Evolutionary conservation across 2,113 vertebrate genomes (phyloP).

Genomic region (Ardeotis arabs): DNA sequence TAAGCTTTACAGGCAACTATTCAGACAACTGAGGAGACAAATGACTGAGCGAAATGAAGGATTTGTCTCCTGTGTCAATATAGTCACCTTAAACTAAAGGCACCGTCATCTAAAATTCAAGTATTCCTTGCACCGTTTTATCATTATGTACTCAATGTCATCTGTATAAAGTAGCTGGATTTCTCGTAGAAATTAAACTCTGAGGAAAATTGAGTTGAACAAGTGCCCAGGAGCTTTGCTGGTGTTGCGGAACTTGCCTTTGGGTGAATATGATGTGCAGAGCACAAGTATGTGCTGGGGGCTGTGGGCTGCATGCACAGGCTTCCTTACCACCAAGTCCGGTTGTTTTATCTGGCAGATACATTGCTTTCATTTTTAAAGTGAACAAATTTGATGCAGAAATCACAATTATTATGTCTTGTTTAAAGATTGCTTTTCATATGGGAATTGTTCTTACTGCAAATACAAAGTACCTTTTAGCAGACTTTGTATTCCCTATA

Average conservation of each 20-base stretch:
- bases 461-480: background rate
- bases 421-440: background rate
- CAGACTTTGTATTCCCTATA: background rate
- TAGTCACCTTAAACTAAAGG: background rate
- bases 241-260: background rate
- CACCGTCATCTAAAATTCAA: background rate
- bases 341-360: background rate
- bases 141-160: background rate
- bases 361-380: background rate
- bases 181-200: conserved; percentile 10
- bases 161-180: background rate
- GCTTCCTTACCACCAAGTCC: background rate
- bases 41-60: background rate
- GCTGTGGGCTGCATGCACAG: background rate
- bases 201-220: background rate
- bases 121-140: background rate
- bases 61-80: background rate
- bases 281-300: background rate
- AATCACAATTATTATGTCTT: background rate
- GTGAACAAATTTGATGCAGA: background rate
- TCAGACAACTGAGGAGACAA: background rate
- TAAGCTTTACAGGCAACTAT: background rate
- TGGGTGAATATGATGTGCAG: background rate
- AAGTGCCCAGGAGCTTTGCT: background rate
- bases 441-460: conserved; percentile 1